Base-by-base conservation (phyloP, 2,113 vertebrate genomes). In the Perca schrenkii region DNA sequence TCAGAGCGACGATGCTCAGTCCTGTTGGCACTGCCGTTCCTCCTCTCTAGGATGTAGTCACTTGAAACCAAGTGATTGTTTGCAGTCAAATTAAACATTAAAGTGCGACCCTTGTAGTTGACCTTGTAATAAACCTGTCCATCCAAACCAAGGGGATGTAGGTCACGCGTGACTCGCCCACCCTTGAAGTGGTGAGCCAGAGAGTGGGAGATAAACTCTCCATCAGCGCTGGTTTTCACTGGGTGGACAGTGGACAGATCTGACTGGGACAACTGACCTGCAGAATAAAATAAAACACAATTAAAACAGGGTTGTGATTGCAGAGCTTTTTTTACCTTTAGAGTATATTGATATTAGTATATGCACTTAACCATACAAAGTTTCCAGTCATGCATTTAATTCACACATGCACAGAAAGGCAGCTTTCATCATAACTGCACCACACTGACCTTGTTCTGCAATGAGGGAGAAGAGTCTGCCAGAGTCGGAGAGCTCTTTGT, bases 1-100 rank as follows among this genome's bases (percentile, higher is more conserved):
- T 67, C 85, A 3, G 12, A 75, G 47, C 74, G 4, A 14, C 46
- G 77, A 65, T 94, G 94, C 89, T 95, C 94, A 0, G 94, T 95
- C 15, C 79, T 88, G 43, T 90, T 95, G 57, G 93, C 76, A 73
- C 95, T 96, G 73, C 96, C 95, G 7, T 79, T 91, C 74, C 97
- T 95, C 74, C 91, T 95, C 94, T 99, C 98, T 88, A 98, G 78
- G 28, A 98, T 4, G 1, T 97, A 99, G 85, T 94, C 94, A 58
- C n/a, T 91, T 7, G 97, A 96, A 67, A 98, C 89, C 87, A 99
- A 95, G 80, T 84, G 90, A 71, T 46, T 15, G 64, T 97, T 97
- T 74, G 92, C 46, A 0, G 96, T 98, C 90, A 99, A 80, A 86
- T 97, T 99, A 65, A 99, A 97, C 85, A 94, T 85, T 73, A 99